These are phyloP conservation scores for Mactromeris polynyma DNA, from an alignment of 2,888 invertebrate species.

Conservation along the genomic window DNA sequence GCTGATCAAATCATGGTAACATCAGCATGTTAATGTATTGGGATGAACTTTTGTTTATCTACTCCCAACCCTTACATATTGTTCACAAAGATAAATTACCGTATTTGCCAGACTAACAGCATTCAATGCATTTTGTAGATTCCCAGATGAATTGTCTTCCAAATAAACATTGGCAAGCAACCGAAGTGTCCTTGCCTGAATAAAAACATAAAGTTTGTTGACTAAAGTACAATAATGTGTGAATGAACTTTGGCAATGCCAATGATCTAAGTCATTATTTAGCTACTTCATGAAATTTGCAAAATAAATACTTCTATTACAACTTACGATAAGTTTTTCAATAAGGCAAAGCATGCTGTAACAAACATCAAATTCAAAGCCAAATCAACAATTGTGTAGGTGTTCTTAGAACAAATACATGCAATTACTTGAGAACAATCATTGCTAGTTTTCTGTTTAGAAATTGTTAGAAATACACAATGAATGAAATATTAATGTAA, in stretches of 20 bases:
- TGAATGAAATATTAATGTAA: background rate
- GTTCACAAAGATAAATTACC: constrained; percentile 75
- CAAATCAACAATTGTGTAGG: background rate
- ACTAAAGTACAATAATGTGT: background rate
- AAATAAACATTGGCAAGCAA: constrained; percentile 84
- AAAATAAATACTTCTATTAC: background rate
- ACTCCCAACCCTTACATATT: too few relatives aligned
- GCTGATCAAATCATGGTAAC: too few relatives aligned
- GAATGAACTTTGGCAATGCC: background rate
- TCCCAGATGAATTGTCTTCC: constrained; percentile 76
- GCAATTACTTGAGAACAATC: background rate
- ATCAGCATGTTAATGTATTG: too few relatives aligned
- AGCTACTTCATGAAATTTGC: background rate
- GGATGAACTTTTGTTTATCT: too few relatives aligned
- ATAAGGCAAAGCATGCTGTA: background rate
- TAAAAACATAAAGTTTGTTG: background rate
- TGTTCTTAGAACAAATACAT: background rate
- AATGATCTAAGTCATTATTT: background rate
- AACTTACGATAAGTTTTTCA: background rate
- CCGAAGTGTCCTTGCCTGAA: constrained; percentile 83
- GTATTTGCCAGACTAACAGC: constrained; percentile 84
- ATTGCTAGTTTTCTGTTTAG: background rate
- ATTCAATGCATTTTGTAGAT: constrained; percentile 83
- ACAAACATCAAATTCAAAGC: background rate
- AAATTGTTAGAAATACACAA: background rate